These are phyloP conservation scores for Electrona antarctica DNA, from an alignment of 2,113 vertebrate genomes.

Conservation along the genomic window DNA sequence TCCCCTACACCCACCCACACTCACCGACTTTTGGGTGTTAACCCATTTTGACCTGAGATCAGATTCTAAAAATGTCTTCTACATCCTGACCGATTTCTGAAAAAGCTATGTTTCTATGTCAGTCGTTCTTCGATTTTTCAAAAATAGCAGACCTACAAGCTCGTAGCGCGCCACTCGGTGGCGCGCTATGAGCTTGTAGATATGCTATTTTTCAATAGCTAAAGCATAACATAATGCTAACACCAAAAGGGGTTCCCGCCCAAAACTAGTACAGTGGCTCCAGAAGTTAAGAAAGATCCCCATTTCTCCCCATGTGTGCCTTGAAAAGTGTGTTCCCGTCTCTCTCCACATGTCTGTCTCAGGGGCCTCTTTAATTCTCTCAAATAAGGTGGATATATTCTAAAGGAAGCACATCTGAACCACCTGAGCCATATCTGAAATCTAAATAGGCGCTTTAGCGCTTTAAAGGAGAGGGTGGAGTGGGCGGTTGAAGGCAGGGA, in stretches of 20 bases:
- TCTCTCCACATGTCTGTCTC: conserved; percentile 23
- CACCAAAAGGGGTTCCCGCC: too few relatives aligned
- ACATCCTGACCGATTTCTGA: too few relatives aligned
- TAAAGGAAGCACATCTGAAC: conserved; percentile 18
- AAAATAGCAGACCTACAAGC: too few relatives aligned
- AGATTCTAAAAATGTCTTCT: too few relatives aligned
- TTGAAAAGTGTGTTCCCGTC: conserved; percentile 5
- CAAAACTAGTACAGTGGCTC: background rate
- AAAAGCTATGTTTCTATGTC: too few relatives aligned
- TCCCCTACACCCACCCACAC: too few relatives aligned
- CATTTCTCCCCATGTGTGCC: background rate
- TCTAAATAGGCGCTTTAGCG: conserved; percentile 1
- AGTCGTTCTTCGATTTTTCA: too few relatives aligned
- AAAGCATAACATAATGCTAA: too few relatives aligned
- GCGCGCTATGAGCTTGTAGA: too few relatives aligned
- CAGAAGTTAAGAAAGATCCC: background rate
- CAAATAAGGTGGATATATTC: background rate
- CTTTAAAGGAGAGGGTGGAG: background rate
- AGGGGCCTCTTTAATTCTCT: conserved; percentile 27
- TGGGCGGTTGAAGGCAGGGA: background rate
- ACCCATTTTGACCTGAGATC: too few relatives aligned
- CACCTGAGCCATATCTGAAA: conserved; percentile 16
- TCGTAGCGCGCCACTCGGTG: too few relatives aligned
- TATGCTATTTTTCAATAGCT: too few relatives aligned
- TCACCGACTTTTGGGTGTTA: background rate